Conservation (phyloP, 2,797 vertebrate genomes). For the Typhlichthys subterraneus region DNA sequence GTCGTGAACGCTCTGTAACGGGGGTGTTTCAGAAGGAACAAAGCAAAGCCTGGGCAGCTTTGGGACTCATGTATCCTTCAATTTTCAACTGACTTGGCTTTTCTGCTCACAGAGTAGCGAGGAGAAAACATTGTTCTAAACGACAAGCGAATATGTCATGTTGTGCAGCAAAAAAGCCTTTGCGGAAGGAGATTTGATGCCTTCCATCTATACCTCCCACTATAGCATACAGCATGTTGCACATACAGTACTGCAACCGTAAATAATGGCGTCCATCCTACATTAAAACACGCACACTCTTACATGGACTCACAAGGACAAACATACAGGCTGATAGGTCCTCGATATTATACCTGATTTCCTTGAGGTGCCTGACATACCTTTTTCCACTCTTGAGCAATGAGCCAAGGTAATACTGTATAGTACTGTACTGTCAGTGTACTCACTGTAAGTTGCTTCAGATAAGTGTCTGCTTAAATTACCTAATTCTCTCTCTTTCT, state of each 20-base stretch:
- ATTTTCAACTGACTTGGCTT: slow-evolving; percentile 1
- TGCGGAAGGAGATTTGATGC: background rate
- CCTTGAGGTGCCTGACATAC: no score
- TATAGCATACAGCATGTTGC: background rate
- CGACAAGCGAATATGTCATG: slow-evolving; percentile 18
- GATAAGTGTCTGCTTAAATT: no score
- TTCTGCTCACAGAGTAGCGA: slow-evolving; percentile 29
- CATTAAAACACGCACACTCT: no score
- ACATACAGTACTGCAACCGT: background rate
- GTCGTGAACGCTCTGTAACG: background rate
- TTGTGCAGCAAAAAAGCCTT: slow-evolving; percentile 16
- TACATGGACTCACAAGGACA: no score
- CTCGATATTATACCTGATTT: no score
- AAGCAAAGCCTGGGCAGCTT: slow-evolving; percentile 39
- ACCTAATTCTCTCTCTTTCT: no score
- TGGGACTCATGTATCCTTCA: slow-evolving; percentile 26
- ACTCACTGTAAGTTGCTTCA: no score
- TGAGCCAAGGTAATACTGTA: no score
- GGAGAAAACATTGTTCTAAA: slow-evolving; percentile 16
- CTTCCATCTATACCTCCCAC: background rate
- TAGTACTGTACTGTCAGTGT: no score
- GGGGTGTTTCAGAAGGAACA: slow-evolving; percentile 25
- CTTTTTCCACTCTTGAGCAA: no score
- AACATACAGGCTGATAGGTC: no score
- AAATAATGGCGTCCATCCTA: no score